Conservation (phyloP, 2,888 invertebrate genomes). For the Pyrgus malvae region DNA sequence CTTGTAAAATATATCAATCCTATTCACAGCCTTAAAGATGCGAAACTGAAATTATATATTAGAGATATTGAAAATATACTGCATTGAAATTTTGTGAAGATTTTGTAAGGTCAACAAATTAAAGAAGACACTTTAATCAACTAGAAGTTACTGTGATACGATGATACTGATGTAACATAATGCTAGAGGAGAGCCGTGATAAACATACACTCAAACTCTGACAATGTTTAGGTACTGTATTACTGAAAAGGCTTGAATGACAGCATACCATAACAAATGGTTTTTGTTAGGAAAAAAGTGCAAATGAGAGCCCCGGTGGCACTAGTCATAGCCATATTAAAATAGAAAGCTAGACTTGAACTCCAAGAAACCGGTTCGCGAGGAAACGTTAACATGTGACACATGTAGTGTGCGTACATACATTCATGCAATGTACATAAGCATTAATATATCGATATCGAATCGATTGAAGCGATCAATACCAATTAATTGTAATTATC, state of each 20-base stretch:
- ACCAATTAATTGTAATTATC: background rate
- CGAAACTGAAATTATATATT: too few relatives aligned
- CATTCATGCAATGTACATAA: background rate
- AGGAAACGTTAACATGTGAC: constrained; percentile 19
- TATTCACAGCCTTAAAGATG: too few relatives aligned
- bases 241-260: background rate
- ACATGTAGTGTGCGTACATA: background rate
- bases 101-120: too few relatives aligned
- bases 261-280: background rate
- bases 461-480: background rate
- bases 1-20: too few relatives aligned
- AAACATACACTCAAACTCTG: too few relatives aligned
- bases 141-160: too few relatives aligned
- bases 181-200: too few relatives aligned
- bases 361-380: constrained; percentile 16
- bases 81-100: too few relatives aligned
- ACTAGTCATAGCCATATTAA: constrained; percentile 29
- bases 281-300: constrained; percentile 5
- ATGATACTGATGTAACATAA: too few relatives aligned
- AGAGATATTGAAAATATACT: too few relatives aligned
- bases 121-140: too few relatives aligned
- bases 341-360: constrained; percentile 31
- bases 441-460: background rate
- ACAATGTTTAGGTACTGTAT: background rate
- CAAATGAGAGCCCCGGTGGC: constrained; percentile 2